Evolutionary conservation across 2,797 vertebrate species (phyloP).

Genomic region (Dromococcyx pavoninus): DNA sequence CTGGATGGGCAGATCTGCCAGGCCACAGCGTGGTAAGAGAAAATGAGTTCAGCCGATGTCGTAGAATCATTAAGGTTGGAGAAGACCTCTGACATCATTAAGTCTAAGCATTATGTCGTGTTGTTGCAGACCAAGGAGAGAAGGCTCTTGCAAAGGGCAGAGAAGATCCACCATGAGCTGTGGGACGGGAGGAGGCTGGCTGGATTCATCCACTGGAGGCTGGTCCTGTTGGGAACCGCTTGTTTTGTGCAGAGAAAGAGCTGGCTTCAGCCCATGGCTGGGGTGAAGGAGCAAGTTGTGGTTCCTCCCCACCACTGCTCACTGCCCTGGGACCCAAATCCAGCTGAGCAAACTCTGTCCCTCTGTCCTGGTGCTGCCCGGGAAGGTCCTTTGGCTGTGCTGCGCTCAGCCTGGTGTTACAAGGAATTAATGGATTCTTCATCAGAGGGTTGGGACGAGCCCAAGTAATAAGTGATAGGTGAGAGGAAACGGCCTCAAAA

Average conservation of each 20-base stretch:
- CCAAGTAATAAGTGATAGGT: no score
- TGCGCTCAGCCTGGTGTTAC: background rate
- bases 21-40: background rate
- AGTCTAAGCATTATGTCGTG: background rate
- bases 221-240: background rate
- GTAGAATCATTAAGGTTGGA: no score
- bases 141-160: background rate
- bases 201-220: background rate
- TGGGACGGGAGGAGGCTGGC: background rate
- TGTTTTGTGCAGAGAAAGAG: background rate
- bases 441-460: background rate
- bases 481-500: no score
- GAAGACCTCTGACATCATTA: no score
- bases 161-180: background rate
- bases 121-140: background rate
- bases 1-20: fast-evolving
- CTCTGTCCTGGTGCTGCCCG: background rate
- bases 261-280: background rate
- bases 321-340: background rate
- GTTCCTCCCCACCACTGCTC: background rate
- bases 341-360: background rate
- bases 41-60: no score
- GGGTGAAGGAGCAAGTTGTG: fast-evolving
- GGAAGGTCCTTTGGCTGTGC: background rate
- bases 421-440: background rate